Evolutionary conservation across 2,888 invertebrate species (phyloP).

Genomic region (Limnephilus lunatus): DNA sequence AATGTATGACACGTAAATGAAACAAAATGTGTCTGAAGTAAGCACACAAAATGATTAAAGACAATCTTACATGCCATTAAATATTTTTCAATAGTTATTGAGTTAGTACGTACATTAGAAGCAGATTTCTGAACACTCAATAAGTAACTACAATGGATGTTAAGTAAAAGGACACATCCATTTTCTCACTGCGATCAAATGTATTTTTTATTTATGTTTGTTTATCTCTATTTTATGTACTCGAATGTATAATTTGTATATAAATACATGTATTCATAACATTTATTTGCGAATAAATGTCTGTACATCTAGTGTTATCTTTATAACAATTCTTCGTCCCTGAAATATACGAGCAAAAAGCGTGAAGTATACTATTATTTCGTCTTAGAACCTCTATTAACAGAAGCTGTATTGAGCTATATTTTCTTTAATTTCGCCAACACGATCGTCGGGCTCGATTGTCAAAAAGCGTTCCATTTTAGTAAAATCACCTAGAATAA

Average conservation of each 20-base stretch:
- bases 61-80: no score
- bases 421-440: neutral
- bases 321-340: neutral
- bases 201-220: neutral
- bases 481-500: no score
- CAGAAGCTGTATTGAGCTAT: neutral
- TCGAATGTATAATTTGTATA: neutral
- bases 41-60: no score
- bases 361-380: neutral
- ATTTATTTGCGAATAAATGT: neutral
- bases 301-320: neutral
- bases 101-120: no score
- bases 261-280: neutral
- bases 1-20: no score
- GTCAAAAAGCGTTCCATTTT: neutral
- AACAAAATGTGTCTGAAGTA: no score
- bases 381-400: neutral
- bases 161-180: neutral
- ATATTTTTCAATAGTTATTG: no score
- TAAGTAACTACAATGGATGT: no score
- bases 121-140: no score
- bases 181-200: neutral
- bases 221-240: neutral
- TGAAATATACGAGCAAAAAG: neutral
- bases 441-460: neutral